These are phyloP conservation scores for Corythoichthys haematopterus DNA, from an alignment of 2,113 vertebrate species.

Conservation along the genomic window DNA sequence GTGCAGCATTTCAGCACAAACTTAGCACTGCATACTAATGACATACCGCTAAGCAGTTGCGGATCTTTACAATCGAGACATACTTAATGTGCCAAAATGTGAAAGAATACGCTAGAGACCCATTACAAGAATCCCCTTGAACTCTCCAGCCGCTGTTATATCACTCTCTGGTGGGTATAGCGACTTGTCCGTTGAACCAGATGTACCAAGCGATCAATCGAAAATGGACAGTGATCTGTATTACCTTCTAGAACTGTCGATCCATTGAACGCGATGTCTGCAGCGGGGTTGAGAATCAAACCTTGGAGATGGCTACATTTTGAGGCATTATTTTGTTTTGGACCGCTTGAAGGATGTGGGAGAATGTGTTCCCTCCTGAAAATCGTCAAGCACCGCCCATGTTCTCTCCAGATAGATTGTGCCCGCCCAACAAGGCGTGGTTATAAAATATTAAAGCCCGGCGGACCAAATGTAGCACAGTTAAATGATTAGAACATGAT, in stretches of 20 bases:
- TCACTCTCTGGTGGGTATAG: constrained; percentile 20
- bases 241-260: constrained; percentile 41
- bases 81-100: accelerated
- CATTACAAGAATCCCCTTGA: not conserved
- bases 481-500: not conserved
- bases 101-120: not conserved
- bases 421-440: constrained; percentile 27
- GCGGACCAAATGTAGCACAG: no score
- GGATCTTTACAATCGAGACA: not conserved
- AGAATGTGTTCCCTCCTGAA: not conserved
- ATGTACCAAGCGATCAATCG: constrained; percentile 7
- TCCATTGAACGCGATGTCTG: constrained; percentile 12
- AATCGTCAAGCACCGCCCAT: constrained; percentile 8
- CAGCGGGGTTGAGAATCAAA: not conserved
- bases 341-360: not conserved
- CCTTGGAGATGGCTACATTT: constrained; percentile 17
- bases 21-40: not conserved
- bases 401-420: constrained; percentile 21
- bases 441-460: not conserved
- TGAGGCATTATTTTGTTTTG: constrained; percentile 3
- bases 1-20: not conserved
- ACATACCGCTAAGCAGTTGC: not conserved
- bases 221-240: not conserved
- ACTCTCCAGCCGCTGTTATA: constrained; percentile 12
- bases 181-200: constrained; percentile 26